Percentiles rank a stretch among this genome's conserved stretches.
These are phyloP conservation scores for Ecdyonurus torrentis DNA, from an alignment of 2,888 invertebrate genomes.

Conservation along the genomic window DNA sequence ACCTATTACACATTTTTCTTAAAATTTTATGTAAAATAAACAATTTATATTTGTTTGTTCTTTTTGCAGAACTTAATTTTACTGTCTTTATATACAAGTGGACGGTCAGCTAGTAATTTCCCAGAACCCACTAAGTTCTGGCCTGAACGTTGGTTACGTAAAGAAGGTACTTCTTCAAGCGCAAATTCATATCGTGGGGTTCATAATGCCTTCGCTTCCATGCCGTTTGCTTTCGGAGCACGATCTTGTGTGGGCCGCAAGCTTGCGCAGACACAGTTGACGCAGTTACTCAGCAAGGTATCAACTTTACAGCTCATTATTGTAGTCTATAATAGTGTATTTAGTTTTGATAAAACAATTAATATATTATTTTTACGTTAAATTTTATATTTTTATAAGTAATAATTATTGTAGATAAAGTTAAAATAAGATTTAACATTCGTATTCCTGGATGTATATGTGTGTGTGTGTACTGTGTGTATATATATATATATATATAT, in stretches of 20 bases:
- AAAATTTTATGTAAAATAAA: no score
- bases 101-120: constrained; percentile 54
- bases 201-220: constrained; percentile 44
- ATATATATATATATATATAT: no score
- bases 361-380: no score
- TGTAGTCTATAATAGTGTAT: no score
- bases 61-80: constrained; percentile 54
- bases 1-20: no score
- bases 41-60: not conserved
- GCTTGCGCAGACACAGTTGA: constrained; percentile 60
- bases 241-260: constrained; percentile 71
- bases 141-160: constrained; percentile 60
- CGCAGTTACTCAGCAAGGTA: constrained; percentile 47
- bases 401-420: not conserved
- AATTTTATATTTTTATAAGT: not conserved
- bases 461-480: no score
- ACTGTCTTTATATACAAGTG: constrained; percentile 71
- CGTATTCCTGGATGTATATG: no score
- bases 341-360: no score
- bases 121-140: constrained; percentile 44
- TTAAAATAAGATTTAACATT: not conserved
- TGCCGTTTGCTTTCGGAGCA: constrained; percentile 70
- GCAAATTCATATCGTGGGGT: constrained; percentile 23
- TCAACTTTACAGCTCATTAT: no score
- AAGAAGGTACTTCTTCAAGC: not conserved